Conservation (phyloP, 2,113 vertebrate species). For the Eptesicus fuscus region DNA sequence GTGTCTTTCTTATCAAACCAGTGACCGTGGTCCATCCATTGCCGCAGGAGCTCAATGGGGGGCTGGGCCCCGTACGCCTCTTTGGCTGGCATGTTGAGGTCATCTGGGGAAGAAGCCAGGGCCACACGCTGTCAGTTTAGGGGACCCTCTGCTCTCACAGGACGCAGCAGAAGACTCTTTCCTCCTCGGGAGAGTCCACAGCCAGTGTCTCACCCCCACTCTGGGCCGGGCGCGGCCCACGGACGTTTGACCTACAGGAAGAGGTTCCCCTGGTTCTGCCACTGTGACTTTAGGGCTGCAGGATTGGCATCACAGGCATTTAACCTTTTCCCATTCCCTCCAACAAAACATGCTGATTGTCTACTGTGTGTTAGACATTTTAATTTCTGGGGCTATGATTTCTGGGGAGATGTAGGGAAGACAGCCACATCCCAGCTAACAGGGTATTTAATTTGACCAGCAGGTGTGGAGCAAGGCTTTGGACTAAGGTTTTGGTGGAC, state of each 20-base stretch:
- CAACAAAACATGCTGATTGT: neutral
- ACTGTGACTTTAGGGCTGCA: neutral
- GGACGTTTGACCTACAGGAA: neutral
- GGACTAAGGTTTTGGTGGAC: neutral
- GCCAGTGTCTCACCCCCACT: neutral
- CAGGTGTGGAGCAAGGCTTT: neutral
- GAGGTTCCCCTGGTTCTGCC: neutral
- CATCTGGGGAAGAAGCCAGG: slow-evolving; percentile 81
- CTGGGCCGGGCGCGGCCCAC: neutral
- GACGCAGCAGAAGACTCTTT: neutral
- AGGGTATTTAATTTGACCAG: neutral
- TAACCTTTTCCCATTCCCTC: neutral
- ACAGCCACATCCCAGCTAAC: neutral
- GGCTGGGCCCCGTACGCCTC: slow-evolving; percentile 94
- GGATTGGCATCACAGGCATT: neutral
- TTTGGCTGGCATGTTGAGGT: slow-evolving; percentile 96
- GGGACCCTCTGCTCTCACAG: neutral
- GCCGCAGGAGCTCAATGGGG: slow-evolving; percentile 92
- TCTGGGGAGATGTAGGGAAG: neutral
- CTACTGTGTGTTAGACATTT: neutral
- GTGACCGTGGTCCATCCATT: slow-evolving; percentile 92
- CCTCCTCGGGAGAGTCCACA: neutral
- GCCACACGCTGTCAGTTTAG: neutral
- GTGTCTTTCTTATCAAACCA: slow-evolving; percentile 95
- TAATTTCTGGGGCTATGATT: neutral